Evolutionary conservation across 2,113 vertebrate genomes (phyloP), one percentile per base, ranked within the genome.

Genomic region (Ammodytes marinus): DNA sequence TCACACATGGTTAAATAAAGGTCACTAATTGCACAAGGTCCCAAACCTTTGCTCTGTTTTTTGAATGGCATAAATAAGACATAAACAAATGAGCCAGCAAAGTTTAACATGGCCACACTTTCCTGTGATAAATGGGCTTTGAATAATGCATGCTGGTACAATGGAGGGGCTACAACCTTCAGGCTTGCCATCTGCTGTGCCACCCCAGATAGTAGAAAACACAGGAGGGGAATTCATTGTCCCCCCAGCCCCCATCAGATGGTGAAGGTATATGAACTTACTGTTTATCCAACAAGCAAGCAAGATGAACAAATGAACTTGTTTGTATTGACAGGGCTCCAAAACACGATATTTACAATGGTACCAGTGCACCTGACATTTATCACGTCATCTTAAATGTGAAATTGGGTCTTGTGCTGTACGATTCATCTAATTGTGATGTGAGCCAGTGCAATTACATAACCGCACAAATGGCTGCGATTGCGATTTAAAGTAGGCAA

Each of bases 111-210:
- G 77, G 79, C 77, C 77, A 77, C 83, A 67, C 76, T 87, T 77
- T 74, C 73, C 77, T 78, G 88, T 93, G 89, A 92, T 92, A 63
- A 90, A 92, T 90, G 85, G 74, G 58, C 78, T 88, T 76, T 93
- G 88, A 92, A 92, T 93, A 92, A 93, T 92, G 85, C 77, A 93
- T 89, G 87, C 64, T 77, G 39, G 78, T 89, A 86, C 86, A 84
- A 80, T 70, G 40, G 42, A 70, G 68, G 84, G 86, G 73, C 91
- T 86, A 65, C 82, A 93, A 87, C 86, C 86, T 90, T 91, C 83
- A 88, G 75, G 78, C 89, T 83, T 85, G 63, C 90, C 90, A 91
- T 90, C 92, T 91, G 92, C 63, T 78, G 79, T 85, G 77, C 80
- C 77, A 73, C 45, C 54, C 55, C 53, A 40, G 55, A 70, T 54